Percentiles rank a stretch among this genome's conserved stretches.
phyloP scores from a whole-genome alignment of 2,113 vertebrate genomes.

The Recurvirostra avosetta region DNA sequence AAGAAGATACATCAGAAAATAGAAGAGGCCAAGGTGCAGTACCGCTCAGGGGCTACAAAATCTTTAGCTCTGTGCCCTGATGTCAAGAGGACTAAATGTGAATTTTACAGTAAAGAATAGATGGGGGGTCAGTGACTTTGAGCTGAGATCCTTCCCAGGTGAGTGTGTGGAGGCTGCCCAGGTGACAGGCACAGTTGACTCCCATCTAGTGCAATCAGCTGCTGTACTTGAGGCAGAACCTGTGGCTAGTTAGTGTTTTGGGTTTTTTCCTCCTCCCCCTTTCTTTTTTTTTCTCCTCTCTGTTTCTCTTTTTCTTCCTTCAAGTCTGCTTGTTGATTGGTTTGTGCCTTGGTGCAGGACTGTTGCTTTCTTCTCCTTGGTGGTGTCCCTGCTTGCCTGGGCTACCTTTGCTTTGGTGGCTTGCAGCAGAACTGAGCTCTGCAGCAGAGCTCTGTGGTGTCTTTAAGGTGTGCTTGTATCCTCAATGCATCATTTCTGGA shows the following conservation, averaged over 20 bases:
- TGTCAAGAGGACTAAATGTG: not conserved
- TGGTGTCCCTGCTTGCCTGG: not conserved
- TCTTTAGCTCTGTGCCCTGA: not conserved
- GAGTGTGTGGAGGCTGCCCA: not conserved
- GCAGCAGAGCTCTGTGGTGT: not conserved
- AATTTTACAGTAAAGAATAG: not conserved
- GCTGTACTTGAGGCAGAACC: not conserved
- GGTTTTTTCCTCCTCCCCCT: accelerated
- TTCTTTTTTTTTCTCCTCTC: not conserved
- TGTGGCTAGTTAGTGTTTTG: not conserved
- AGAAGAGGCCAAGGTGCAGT: not conserved
- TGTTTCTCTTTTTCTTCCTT: not conserved
- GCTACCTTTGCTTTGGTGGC: not conserved
- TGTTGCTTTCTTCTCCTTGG: not conserved
- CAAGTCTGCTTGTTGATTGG: not conserved
- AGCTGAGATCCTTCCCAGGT: not conserved
- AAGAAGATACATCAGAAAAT: constrained; percentile 47
- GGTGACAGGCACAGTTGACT: not conserved
- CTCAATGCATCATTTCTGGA: not conserved
- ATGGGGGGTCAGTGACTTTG: not conserved
- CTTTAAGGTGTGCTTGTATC: accelerated
- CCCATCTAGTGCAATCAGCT: not conserved
- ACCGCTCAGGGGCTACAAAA: not conserved
- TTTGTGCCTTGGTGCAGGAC: accelerated
- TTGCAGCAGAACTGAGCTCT: not conserved